phyloP scores from a whole-genome alignment of 1,140 invertebrate genomes.

The Papilio dardanus region DNA sequence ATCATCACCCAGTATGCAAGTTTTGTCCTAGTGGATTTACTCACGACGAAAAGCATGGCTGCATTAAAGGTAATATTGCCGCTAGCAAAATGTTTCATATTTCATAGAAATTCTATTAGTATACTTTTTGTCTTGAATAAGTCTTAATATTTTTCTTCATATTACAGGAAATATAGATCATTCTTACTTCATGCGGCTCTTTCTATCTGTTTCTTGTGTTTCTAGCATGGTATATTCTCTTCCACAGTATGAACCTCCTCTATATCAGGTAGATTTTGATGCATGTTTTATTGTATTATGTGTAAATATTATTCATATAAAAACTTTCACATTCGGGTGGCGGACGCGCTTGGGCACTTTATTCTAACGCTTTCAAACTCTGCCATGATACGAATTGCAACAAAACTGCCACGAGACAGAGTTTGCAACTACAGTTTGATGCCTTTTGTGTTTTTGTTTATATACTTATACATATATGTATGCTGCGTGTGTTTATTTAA shows the following conservation, averaged over 20 bases:
- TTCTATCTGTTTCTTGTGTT: conserved; percentile 70
- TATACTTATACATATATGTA: conserved; percentile 20
- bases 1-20: conserved; percentile 96
- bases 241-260: conserved; percentile 75
- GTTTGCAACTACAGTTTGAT: conserved; percentile 65
- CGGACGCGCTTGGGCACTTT: conserved; percentile 58
- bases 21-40: conserved; percentile 95
- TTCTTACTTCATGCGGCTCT: conserved; percentile 79
- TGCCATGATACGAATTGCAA: conserved; percentile 59
- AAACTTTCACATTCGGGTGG: conserved; percentile 62
- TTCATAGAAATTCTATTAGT: conserved; percentile 62
- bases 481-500: conserved; percentile 51
- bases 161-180: conserved; percentile 81
- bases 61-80: conserved; percentile 93
- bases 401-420: conserved; percentile 80
- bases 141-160: conserved; percentile 83
- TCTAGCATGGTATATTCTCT: conserved; percentile 77
- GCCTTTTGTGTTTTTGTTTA: conserved; percentile 53
- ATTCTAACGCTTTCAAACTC: conserved; percentile 62
- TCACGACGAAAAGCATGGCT: conserved; percentile 94
- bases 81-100: conserved; percentile 61
- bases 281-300: conserved; percentile 68
- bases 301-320: conserved; percentile 66
- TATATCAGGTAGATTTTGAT: conserved; percentile 72
- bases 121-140: conserved; percentile 67